Evolutionary conservation across 1,140 invertebrate species (phyloP).

Genomic region (Drosophila orosa): DNA sequence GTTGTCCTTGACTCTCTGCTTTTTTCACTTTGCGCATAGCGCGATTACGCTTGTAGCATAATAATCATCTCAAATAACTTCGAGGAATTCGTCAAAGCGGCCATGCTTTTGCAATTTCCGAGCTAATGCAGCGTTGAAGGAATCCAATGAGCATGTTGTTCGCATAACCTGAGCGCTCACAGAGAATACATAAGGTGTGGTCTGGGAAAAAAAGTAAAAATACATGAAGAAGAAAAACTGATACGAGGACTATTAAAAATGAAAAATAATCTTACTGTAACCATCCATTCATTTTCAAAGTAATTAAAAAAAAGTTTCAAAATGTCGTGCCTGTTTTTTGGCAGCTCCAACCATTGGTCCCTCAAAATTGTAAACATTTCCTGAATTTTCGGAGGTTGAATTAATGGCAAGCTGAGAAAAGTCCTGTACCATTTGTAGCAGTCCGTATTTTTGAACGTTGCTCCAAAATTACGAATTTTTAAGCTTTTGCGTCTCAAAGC

Average conservation of each 20-base stretch:
- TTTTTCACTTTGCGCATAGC: background rate
- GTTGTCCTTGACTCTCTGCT: background rate
- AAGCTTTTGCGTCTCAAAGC: background rate
- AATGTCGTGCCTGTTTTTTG: background rate
- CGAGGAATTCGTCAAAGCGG: background rate
- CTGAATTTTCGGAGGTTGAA: background rate
- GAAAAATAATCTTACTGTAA: background rate
- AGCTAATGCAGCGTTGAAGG: background rate
- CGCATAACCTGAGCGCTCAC: background rate
- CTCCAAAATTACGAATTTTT: background rate
- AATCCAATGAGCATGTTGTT: constrained; percentile 6
- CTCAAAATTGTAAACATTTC: background rate
- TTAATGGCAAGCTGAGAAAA: background rate
- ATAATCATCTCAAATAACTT: constrained; percentile 1
- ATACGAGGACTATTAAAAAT: no score
- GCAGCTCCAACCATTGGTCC: background rate
- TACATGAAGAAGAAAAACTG: background rate
- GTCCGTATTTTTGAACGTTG: background rate
- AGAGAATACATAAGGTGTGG: constrained; percentile 1
- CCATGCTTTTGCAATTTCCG: constrained; percentile 1
- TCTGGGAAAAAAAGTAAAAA: background rate
- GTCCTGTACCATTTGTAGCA: background rate
- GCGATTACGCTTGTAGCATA: background rate
- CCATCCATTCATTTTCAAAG: background rate
- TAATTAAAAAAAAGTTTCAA: background rate